Evolutionary conservation across 2,888 invertebrate genomes (phyloP), one percentile per base, ranked within the genome.

Genomic region (Watsonalla cultraria): DNA sequence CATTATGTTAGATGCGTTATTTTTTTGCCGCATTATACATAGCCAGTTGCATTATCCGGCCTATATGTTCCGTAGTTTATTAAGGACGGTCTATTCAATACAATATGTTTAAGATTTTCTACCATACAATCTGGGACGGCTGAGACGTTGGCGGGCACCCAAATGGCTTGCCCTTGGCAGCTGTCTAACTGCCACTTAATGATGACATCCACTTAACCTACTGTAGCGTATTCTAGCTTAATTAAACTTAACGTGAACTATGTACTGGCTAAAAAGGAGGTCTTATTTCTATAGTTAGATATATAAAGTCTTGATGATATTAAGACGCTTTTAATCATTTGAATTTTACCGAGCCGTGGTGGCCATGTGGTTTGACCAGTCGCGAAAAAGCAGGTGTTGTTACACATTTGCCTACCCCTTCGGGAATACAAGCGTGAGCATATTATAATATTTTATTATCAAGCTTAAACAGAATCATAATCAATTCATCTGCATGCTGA

Each of bases 131-230:
- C 49, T 49, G 49, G 37, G 9, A 37, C 15, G 52, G 56, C 61
- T 56, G 47, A 65, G 60, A 57, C 53, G 59, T 68, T 82, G 80
- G 80, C 79, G 52, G 52, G 57, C 59, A 62, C 77, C 81, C 83
- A 82, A 82, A 78, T 78, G 66, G 69, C 57, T 64, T 72, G 75
- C 61, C 75, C 75, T 76, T 76, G 78, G 74, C 80, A 80, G 71
- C 65, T 59, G 66, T 63, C 68, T 68, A 67, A 66, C 66, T 61
- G 57, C 61, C 59, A 56, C 67, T 74, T 76, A 72, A 75, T 72
- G 65, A 76, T 71, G 74, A 72, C 71, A 64, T 70, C 61, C 61
- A 66, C 71, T 73, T 70, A 72, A 64, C 68, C 64, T 56, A 65
- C 59, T 63, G 58, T 54, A 54, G 60, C 61, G 63, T 66, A 68